Base-by-base conservation (phyloP, 2,888 invertebrate genomes). In the Pyralis farinalis region DNA sequence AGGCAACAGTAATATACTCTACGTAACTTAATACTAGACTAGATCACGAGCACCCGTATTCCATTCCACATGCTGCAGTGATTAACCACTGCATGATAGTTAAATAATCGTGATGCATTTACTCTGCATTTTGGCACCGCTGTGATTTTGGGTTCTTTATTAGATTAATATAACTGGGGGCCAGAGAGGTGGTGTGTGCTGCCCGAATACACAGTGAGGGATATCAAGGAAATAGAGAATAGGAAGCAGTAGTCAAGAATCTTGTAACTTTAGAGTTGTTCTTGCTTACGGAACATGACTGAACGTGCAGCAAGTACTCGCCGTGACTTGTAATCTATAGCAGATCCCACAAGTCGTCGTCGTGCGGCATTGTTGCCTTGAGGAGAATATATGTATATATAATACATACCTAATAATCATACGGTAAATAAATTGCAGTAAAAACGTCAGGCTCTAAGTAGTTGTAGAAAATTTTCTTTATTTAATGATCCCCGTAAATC, bases 51-150 rank as follows among this genome's bases (percentile, higher is more conserved):
- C 7, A 25, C 25, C 25, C 8, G 3, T 35, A 11, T 35, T 27
- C 35, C 16, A 3, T 35, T 25, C 25, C 2, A 25, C 25, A 25
- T 3, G 9, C 11, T 30, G 11, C 12, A 30, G 30, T 30, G 7
- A 30, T 7, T 7, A 12, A 9, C 11, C 1, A 25, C 25, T 25
- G 3, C 7, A 25, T 25, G 11, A 9, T 29, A 12, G 22, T 38
- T n/a, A 7, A 22, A n/a, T 36, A 40, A 31, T 22, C 31, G 7
- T 30, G 11, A n/a, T 50, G 54, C 48, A 54, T 51, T 53, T 53
- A 55, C 49, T 53, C 49, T 44, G 53, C 50, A 51, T 50, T 53
- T 54, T n/a, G n/a, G n/a, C n/a, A n/a, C n/a, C n/a, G n/a, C n/a
- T n/a, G n/a, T n/a, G n/a, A n/a, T n/a, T n/a, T n/a, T 40, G 34